Percentiles rank a stretch among this genome's conserved stretches.
Conservation (phyloP, 2,888 invertebrate genomes). For the Sphaeridia pumilis region DNA sequence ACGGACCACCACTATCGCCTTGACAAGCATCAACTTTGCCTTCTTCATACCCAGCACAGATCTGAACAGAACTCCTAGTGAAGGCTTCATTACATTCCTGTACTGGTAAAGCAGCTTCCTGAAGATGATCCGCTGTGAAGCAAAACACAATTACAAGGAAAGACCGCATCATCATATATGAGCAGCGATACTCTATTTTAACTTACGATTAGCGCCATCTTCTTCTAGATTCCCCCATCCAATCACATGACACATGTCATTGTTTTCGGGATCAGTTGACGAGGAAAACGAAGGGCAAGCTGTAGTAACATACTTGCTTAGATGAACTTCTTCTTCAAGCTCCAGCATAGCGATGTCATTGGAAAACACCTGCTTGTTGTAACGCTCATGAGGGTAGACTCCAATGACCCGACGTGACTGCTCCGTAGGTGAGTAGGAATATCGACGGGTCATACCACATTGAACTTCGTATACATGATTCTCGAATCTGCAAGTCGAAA, state of each 20-base stretch:
- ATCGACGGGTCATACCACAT: slow-evolving; percentile 62
- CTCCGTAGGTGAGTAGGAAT: slow-evolving; percentile 65
- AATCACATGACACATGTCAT: slow-evolving; percentile 19
- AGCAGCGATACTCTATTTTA: not conserved
- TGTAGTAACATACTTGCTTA: slow-evolving; percentile 69
- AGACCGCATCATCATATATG: not conserved
- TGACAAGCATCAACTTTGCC: slow-evolving; percentile 78
- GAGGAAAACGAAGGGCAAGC: slow-evolving; percentile 55
- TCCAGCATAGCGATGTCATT: slow-evolving; percentile 64
- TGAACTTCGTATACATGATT: slow-evolving; percentile 63
- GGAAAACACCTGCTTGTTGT: slow-evolving; percentile 51
- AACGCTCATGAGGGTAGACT: slow-evolving; percentile 56
- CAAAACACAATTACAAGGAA: slow-evolving; percentile 2
- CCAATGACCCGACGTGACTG: slow-evolving; percentile 55
- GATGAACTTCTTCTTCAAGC: slow-evolving; percentile 52
- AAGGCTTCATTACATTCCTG: slow-evolving; percentile 26
- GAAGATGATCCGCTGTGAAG: slow-evolving; percentile 60
- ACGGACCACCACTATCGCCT: slow-evolving; percentile 46
- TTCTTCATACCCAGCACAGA: slow-evolving; percentile 34
- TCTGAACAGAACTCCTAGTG: slow-evolving; percentile 25
- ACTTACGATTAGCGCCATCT: slow-evolving; percentile 66
- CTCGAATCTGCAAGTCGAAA: slow-evolving; percentile 46
- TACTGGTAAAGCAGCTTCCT: slow-evolving; percentile 58
- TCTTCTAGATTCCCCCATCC: slow-evolving; percentile 62
- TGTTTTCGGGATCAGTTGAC: slow-evolving; percentile 48